These are phyloP conservation scores for Fulmarus glacialis DNA, from an alignment of 2,113 vertebrate genomes.

Conservation along the genomic window DNA sequence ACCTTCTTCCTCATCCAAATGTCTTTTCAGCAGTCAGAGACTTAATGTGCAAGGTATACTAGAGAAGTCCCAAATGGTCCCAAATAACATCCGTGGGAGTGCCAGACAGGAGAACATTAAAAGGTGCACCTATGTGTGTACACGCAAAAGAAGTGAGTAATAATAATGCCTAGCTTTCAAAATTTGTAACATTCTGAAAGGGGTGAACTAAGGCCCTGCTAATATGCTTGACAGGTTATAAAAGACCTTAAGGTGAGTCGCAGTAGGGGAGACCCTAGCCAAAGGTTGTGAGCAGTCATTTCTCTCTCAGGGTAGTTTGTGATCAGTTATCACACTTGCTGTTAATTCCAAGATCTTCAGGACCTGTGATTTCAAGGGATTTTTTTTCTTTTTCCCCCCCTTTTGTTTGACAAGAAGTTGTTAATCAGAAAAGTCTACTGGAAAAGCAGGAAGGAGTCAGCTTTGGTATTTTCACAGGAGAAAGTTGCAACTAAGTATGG, in stretches of 20 bases:
- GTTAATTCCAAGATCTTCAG: not conserved
- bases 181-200: not conserved
- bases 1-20: not conserved
- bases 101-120: not conserved
- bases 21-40: not conserved
- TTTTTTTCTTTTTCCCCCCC: rapidly evolving
- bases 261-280: not conserved
- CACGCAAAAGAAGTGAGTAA: rapidly evolving
- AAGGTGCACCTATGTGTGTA: not conserved
- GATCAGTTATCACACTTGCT: not conserved
- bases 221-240: not conserved
- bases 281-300: not conserved
- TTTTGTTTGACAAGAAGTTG: not conserved
- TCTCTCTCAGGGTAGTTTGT: not conserved
- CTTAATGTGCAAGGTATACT: not conserved
- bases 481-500: not conserved
- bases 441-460: not conserved
- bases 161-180: not conserved
- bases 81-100: not conserved
- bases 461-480: not conserved
- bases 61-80: not conserved
- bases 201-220: not conserved
- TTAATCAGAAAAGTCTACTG: not conserved
- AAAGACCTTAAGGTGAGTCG: not conserved
- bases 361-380: not conserved